Evolutionary conservation across 2,888 invertebrate genomes (phyloP).

Genomic region (Macroteleia sp.): DNA sequence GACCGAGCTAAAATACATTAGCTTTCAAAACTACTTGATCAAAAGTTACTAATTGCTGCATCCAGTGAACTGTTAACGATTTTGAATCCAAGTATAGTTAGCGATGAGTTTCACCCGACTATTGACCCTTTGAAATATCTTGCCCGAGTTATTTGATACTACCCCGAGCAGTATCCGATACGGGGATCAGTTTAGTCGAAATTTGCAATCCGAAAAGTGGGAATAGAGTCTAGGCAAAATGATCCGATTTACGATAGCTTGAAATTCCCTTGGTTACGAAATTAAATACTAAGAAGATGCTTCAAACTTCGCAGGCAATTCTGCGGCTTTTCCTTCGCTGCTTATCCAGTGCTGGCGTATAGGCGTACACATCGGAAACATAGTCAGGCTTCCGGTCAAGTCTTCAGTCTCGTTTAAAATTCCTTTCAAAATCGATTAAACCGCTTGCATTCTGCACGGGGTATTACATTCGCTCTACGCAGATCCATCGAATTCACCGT

Average conservation of each 20-base stretch:
- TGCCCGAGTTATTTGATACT: slow-evolving; percentile 36
- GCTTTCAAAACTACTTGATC: slow-evolving; percentile 18
- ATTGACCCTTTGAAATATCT: slow-evolving; percentile 38
- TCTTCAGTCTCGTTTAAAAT: slow-evolving; percentile 36
- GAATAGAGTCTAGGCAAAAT: slow-evolving; percentile 6
- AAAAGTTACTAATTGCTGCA: slow-evolving; percentile 47
- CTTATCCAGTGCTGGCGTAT: no score
- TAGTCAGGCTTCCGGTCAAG: slow-evolving; percentile 34
- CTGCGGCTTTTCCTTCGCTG: slow-evolving; percentile 19
- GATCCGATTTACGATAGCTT: slow-evolving; percentile 15
- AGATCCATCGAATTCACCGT: slow-evolving; percentile 26
- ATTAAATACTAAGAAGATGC: slow-evolving; percentile 28
- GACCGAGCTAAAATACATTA: slow-evolving; percentile 8
- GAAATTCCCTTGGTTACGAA: slow-evolving; percentile 26
- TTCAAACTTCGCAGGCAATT: slow-evolving; percentile 12
- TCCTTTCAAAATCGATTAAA: slow-evolving; percentile 44
- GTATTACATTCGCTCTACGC: slow-evolving; percentile 21
- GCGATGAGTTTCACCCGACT: slow-evolving; percentile 38
- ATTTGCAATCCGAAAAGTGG: slow-evolving; percentile 1
- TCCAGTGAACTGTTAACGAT: slow-evolving; percentile 44
- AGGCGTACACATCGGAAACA: slow-evolving; percentile 42
- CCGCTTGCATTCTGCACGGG: slow-evolving; percentile 12
- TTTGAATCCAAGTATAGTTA: slow-evolving; percentile 28
- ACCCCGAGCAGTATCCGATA: slow-evolving; percentile 11
- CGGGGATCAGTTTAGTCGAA: slow-evolving; percentile 13